These are phyloP conservation scores for Orthosia incerta DNA, from an alignment of 2,888 invertebrate genomes.

Conservation along the genomic window DNA sequence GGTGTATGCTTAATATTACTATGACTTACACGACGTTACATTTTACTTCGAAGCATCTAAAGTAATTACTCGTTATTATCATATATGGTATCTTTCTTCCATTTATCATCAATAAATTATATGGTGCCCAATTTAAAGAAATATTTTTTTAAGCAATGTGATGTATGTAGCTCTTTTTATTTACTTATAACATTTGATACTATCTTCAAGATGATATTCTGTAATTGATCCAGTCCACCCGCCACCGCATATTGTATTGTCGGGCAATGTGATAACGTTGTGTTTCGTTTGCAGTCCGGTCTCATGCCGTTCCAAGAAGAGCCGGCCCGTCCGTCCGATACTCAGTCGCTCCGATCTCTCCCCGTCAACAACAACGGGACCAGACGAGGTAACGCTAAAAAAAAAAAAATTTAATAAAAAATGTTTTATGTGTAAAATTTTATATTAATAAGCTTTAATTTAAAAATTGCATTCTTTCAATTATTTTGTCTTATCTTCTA, in stretches of 20 bases:
- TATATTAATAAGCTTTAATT: no score
- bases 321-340: conserved; percentile 79
- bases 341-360: conserved; percentile 83
- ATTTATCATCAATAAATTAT: not conserved
- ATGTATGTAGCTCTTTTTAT: not conserved
- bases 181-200: not conserved
- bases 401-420: conserved; percentile 3
- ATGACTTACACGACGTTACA: no score
- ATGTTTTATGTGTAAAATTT: not conserved
- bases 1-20: no score
- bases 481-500: not conserved
- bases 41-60: no score
- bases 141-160: not conserved
- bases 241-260: not conserved
- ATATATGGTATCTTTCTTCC: not conserved
- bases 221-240: not conserved
- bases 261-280: not conserved
- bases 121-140: not conserved
- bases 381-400: conserved; percentile 73
- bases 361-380: conserved; percentile 73
- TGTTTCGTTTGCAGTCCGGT: conserved; percentile 78
- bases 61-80: not conserved
- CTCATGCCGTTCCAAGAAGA: conserved; percentile 75
- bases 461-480: no score
- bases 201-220: not conserved